A percentile compares a stretch with the other conserved stretches of the same genome.
phyloP scores from a whole-genome alignment of 2,113 vertebrate genomes.

The Takifugu bimaculatus region DNA sequence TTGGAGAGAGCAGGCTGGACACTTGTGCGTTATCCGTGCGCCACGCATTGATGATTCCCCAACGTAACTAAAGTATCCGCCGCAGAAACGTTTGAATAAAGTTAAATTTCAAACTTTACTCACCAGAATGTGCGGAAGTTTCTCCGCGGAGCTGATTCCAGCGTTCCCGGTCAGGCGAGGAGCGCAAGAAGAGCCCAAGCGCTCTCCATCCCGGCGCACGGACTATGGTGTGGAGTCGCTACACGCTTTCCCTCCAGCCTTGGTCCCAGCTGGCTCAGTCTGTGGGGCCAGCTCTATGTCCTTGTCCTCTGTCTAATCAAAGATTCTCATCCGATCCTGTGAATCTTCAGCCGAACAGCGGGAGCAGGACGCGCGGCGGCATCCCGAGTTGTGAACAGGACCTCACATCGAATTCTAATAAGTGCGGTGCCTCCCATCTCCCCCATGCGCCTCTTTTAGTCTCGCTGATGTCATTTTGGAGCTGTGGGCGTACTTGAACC shows the following conservation, averaged over 20 bases:
- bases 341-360: conserved; percentile 19
- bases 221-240: conserved; percentile 8
- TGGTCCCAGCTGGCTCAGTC: conserved; percentile 13
- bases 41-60: background rate
- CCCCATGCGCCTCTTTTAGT: conserved; percentile 50
- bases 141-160: background rate
- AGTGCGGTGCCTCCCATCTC: conserved; percentile 60
- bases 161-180: conserved; percentile 5
- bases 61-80: background rate
- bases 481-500: conserved; percentile 65
- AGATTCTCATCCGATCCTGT: conserved; percentile 34
- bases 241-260: background rate
- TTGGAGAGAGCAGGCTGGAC: background rate
- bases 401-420: conserved; percentile 56
- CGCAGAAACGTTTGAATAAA: background rate
- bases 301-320: conserved; percentile 1
- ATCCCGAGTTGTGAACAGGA: conserved; percentile 55
- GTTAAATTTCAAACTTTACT: background rate
- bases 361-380: conserved; percentile 43
- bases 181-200: conserved; percentile 17
- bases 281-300: conserved; percentile 9
- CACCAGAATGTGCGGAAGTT: background rate
- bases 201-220: conserved; percentile 28
- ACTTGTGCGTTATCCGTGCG: background rate
- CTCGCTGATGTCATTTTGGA: conserved; percentile 69